These are phyloP conservation scores for Tipula helvola DNA, from an alignment of 2,888 invertebrate species.

Conservation along the genomic window DNA sequence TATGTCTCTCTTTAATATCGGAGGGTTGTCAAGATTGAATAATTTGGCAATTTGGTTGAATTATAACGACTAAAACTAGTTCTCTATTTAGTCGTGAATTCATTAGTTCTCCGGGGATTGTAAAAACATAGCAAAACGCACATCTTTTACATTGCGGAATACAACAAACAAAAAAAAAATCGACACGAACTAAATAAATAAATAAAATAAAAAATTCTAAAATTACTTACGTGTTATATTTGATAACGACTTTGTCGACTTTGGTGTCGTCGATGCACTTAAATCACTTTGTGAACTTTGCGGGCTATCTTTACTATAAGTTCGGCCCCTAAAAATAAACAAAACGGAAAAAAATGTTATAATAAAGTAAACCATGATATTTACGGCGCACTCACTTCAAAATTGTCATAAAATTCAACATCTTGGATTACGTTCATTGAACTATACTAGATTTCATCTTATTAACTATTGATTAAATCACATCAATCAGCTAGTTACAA, in stretches of 20 bases:
- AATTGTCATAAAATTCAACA: neutral
- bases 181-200: slow-evolving; percentile 9
- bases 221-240: slow-evolving; percentile 40
- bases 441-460: neutral
- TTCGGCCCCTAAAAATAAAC: slow-evolving; percentile 27
- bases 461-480: neutral
- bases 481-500: neutral
- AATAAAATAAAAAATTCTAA: slow-evolving; percentile 11
- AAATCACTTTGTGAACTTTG: slow-evolving; percentile 62
- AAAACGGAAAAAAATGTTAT: slow-evolving; percentile 9
- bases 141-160: neutral
- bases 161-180: neutral
- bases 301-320: slow-evolving; percentile 45
- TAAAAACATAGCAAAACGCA: neutral
- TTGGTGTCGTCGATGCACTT: slow-evolving; percentile 38
- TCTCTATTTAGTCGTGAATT: neutral
- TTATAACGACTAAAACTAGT: neutral
- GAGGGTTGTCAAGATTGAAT: neutral
- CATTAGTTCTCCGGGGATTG: neutral
- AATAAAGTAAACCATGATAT: neutral
- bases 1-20: neutral
- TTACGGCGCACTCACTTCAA: neutral
- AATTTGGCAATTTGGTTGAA: neutral
- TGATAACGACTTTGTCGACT: slow-evolving; percentile 33
- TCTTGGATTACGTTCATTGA: neutral